Percentiles rank a stretch among this genome's conserved stretches.
Evolutionary conservation across 2,888 invertebrate species (phyloP).

Genomic region (Erannis defoliaria): DNA sequence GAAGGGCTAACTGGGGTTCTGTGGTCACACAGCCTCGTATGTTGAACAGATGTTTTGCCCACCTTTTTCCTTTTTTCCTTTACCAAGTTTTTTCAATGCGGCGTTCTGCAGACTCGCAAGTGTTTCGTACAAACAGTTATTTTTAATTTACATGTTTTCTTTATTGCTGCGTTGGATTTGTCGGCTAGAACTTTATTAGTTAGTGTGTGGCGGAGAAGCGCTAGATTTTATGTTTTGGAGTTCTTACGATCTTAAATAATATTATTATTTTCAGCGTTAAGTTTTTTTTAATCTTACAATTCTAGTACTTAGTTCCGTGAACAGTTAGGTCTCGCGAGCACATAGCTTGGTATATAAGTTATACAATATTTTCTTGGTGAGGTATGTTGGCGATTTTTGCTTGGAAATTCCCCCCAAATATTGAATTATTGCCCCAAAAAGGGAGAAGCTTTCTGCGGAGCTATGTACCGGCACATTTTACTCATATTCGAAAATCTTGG

Average conservation of each 20-base stretch:
- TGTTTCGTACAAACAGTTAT: constrained; percentile 21
- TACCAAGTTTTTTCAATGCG: constrained; percentile 31
- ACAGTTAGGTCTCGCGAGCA: too few relatives aligned
- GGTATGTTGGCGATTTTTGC: too few relatives aligned
- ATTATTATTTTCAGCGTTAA: too few relatives aligned
- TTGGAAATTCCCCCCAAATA: too few relatives aligned
- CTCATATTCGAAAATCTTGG: too few relatives aligned
- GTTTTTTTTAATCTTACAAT: too few relatives aligned
- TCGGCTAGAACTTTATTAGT: constrained; percentile 19
- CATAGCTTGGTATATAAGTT: too few relatives aligned
- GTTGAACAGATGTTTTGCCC: constrained; percentile 31
- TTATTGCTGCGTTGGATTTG: constrained; percentile 30
- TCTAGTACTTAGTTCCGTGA: neutral
- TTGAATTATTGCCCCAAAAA: too few relatives aligned
- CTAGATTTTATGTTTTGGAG: neutral
- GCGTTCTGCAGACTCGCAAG: constrained; percentile 25
- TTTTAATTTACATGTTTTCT: constrained; percentile 39
- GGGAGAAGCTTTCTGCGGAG: too few relatives aligned
- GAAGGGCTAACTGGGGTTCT: constrained; percentile 62
- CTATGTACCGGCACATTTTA: too few relatives aligned
- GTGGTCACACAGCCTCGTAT: constrained; percentile 50
- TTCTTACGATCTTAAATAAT: neutral
- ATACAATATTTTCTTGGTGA: too few relatives aligned
- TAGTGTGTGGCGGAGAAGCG: neutral
- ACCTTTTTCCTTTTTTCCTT: constrained; percentile 22